Base-by-base conservation (phyloP, 1,140 invertebrate species). In the Cyrtorhinus lividipennis region DNA sequence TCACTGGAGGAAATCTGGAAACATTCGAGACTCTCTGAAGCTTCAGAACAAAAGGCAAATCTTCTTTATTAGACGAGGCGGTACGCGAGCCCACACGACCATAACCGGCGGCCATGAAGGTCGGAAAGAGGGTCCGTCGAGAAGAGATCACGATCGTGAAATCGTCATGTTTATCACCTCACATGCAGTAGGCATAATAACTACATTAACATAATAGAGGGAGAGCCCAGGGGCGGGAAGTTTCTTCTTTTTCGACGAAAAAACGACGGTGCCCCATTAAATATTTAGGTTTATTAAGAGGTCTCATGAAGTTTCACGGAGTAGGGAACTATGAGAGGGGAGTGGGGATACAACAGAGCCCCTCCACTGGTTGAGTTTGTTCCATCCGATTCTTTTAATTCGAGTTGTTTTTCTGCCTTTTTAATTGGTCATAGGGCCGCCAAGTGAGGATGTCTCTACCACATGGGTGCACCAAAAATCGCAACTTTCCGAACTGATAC, bases 201-300 rank as follows among this genome's bases (percentile, higher is more conserved):
- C 48, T 53, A 53, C 48, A 53, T 53, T 53, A 53, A 53, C 48
- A 15, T 53, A 22, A 53, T 12, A 20, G 48, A n/a, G n/a, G n/a
- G n/a, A n/a, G 38, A n/a, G 38, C 38, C 20, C 48, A 53, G 48
- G 48, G 12, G 48, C 5, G 30, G 15, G 30, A 38, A 15, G 5
- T 15, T 38, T 38, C 30, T 38, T n/a, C n/a, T n/a, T n/a, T n/a
- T n/a, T n/a, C n/a, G n/a, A n/a, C n/a, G n/a, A n/a, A n/a, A n/a
- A n/a, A n/a, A 44, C 48, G 48, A 53, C 48, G 20, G 48, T 53
- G 48, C 10, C 18, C 48, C 48, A 53, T 53, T 53, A 53, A 53
- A 53, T 53, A 53, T 53, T 44, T 53, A 53, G 10, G 20, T 53
- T 53, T 53, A 53, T 53, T 53, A 53, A 53, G 20, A 53, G 48